Percentiles rank a stretch among this genome's conserved stretches.
Evolutionary conservation across 2,113 vertebrate genomes (phyloP).

Genomic region (Nyctereutes procyonoides): DNA sequence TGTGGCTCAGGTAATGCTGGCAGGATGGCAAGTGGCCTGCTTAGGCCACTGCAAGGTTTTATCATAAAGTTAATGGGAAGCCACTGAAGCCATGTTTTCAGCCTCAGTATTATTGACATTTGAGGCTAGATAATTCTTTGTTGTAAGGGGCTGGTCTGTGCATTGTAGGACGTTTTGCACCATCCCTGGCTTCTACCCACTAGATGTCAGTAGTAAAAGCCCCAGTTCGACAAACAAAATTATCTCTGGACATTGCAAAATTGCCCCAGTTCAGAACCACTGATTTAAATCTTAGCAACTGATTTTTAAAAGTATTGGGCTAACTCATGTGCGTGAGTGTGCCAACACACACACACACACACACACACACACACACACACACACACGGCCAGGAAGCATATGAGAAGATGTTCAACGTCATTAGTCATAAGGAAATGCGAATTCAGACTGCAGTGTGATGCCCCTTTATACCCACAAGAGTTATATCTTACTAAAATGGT

Average conservation of each 20-base stretch:
- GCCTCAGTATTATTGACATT: neutral
- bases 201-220: neutral
- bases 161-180: neutral
- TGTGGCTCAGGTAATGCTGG: neutral
- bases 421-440: neutral
- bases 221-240: neutral
- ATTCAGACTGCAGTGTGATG: neutral
- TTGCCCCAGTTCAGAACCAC: neutral
- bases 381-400: neutral
- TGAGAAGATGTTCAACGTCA: neutral
- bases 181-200: neutral
- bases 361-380: neutral
- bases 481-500: neutral
- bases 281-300: neutral
- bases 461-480: neutral
- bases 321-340: rapidly evolving
- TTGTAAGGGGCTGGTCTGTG: neutral
- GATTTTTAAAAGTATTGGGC: neutral
- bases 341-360: rapidly evolving
- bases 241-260: neutral
- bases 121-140: neutral
- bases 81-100: neutral
- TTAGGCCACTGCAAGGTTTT: neutral
- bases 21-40: neutral
- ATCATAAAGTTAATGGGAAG: neutral